A percentile compares a stretch with the other conserved stretches of the same genome.
Conservation (phyloP, 2,113 vertebrate genomes). For the Nasalis larvatus region DNA sequence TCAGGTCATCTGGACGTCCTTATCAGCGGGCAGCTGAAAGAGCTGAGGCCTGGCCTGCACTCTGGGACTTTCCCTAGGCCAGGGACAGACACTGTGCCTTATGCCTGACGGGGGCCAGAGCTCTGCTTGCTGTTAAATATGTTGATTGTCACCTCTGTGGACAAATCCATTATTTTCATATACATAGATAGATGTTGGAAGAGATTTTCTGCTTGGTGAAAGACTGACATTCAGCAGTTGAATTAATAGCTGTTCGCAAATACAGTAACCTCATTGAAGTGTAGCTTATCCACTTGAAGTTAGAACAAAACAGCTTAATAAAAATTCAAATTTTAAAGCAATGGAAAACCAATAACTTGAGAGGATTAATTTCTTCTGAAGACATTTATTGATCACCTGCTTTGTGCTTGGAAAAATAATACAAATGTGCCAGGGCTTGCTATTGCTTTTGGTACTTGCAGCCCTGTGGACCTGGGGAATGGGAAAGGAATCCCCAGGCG, state of each 20-base stretch:
- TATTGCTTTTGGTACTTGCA: background rate
- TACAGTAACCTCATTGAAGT: constrained; percentile 46
- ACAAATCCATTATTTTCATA: background rate
- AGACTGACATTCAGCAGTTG: constrained; percentile 24
- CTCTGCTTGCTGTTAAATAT: background rate
- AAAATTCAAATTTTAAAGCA: constrained; percentile 57
- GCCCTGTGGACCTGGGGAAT: background rate
- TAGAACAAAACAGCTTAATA: constrained; percentile 61
- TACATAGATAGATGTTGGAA: constrained; percentile 26
- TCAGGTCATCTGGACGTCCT: background rate
- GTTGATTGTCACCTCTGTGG: background rate
- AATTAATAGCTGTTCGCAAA: constrained; percentile 20
- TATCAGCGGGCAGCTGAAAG: background rate
- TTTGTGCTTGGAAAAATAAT: constrained; percentile 48
- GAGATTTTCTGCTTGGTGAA: background rate
- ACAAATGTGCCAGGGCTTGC: background rate
- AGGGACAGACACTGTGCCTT: background rate
- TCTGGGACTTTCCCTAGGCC: background rate
- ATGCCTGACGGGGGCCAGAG: background rate
- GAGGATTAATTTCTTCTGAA: constrained; percentile 60
- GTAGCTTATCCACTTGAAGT: constrained; percentile 24
- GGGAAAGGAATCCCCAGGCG: background rate
- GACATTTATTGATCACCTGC: constrained; percentile 55
- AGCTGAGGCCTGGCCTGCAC: too few relatives aligned
- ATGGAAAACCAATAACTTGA: constrained; percentile 57